Conservation (phyloP, 2,888 invertebrate genomes). For the Elgonia sp. region DNA sequence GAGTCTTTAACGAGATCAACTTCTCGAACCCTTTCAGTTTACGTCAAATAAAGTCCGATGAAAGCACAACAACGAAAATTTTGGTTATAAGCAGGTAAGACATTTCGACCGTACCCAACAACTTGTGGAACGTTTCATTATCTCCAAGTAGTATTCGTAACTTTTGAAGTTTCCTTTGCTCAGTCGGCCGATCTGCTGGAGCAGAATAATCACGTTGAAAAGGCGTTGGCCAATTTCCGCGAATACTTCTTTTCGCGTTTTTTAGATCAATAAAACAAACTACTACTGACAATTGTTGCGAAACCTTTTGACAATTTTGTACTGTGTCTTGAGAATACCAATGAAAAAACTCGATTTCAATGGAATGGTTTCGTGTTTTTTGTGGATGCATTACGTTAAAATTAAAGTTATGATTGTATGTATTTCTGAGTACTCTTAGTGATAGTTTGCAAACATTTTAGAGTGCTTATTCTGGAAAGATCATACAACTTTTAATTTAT, state of each 20-base stretch:
- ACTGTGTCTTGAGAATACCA: too few species aligned
- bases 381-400: too few species aligned
- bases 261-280: conserved; percentile 63
- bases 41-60: conserved; percentile 13
- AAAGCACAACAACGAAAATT: conserved; percentile 16
- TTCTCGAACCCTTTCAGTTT: conserved; percentile 15
- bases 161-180: conserved; percentile 82
- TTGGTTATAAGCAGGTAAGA: conserved; percentile 31
- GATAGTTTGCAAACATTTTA: too few species aligned
- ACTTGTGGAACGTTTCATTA: conserved; percentile 86
- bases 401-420: too few species aligned
- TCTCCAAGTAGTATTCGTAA: conserved; percentile 83
- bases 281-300: conserved; percentile 44
- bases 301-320: neutral
- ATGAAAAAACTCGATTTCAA: too few species aligned
- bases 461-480: too few species aligned
- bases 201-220: conserved; percentile 82
- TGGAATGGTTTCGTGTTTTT: too few species aligned
- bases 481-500: too few species aligned
- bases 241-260: conserved; percentile 55
- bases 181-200: conserved; percentile 81
- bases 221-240: conserved; percentile 49
- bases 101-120: conserved; percentile 79
- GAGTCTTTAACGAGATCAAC: conserved; percentile 23
- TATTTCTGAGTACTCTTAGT: too few species aligned